Evolutionary conservation across 2,797 vertebrate species (phyloP).

Genomic region (Anniella stebbinsi): DNA sequence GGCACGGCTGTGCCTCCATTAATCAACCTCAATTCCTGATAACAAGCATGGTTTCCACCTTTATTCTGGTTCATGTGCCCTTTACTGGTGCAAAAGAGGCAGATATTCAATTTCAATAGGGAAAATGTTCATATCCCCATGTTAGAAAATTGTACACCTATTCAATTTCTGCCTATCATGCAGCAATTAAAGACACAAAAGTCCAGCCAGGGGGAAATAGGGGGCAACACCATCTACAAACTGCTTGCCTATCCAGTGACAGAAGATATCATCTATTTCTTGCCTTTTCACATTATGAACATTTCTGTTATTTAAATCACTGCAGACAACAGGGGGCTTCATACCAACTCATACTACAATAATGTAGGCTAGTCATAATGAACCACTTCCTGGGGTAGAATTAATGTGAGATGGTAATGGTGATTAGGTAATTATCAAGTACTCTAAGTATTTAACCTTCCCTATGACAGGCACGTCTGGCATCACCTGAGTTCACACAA

Average conservation of each 20-base stretch:
- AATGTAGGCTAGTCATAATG: constrained; percentile 70
- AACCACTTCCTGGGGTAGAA: constrained; percentile 70
- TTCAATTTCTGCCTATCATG: not conserved
- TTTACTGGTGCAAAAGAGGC: not conserved
- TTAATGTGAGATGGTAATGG: constrained; percentile 78
- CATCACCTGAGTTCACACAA: constrained; percentile 76
- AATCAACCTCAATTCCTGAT: not conserved
- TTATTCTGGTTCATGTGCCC: not conserved
- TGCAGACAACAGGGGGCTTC: constrained; percentile 64
- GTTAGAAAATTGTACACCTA: not conserved
- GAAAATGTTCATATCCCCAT: not conserved
- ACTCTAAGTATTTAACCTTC: constrained; percentile 81
- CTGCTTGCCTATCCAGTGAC: not conserved
- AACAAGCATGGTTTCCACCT: not conserved
- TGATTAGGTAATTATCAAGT: constrained; percentile 85
- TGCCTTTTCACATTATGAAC: not conserved
- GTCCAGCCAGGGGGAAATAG: not conserved
- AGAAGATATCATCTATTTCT: not conserved
- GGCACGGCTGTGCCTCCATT: too few species aligned
- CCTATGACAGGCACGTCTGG: constrained; percentile 73
- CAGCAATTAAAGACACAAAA: not conserved
- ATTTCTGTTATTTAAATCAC: constrained; percentile 33
- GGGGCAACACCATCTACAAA: rapidly evolving
- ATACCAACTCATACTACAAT: constrained; percentile 58
- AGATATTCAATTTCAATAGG: not conserved